These are phyloP conservation scores for Anastatus disparis DNA, from an alignment of 1,140 invertebrate genomes.

Conservation along the genomic window DNA sequence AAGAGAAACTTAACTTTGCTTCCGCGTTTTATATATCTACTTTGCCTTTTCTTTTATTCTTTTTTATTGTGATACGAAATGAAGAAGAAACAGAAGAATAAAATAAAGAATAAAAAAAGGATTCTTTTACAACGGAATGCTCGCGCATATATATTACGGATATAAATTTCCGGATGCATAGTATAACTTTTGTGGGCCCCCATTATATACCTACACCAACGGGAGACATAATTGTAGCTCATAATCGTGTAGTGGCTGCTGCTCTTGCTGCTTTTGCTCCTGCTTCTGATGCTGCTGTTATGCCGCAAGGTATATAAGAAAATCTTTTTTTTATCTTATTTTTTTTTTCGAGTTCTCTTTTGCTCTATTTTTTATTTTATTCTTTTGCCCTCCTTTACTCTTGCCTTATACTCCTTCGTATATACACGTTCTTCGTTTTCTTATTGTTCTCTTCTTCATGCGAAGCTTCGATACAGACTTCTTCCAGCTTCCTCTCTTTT, in stretches of 20 bases:
- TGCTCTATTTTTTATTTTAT: conserved; percentile 31
- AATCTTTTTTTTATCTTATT: too few relatives aligned
- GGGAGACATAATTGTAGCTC: conserved; percentile 64
- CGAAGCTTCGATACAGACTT: too few relatives aligned
- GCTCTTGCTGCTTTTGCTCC: conserved; percentile 42
- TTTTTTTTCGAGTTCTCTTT: too few relatives aligned
- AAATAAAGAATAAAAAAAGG: too few relatives aligned
- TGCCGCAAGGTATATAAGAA: too few relatives aligned
- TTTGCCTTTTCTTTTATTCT: too few relatives aligned
- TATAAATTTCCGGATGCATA: conserved; percentile 12
- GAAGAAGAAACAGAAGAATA: too few relatives aligned
- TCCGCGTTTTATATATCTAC: conserved; percentile 15
- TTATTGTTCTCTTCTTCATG: too few relatives aligned
- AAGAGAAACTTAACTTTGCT: conserved; percentile 1
- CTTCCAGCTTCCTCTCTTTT: too few relatives aligned
- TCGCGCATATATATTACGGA: conserved; percentile 9
- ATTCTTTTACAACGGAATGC: conserved; percentile 23
- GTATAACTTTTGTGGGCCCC: conserved; percentile 23
- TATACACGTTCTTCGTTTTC: too few relatives aligned
- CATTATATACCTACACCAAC: conserved; percentile 53
- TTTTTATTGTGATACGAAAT: too few relatives aligned
- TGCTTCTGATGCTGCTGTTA: too few relatives aligned
- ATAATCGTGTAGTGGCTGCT: conserved; percentile 60
- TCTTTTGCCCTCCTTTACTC: not conserved
- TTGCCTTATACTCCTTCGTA: not conserved